Percentiles rank a stretch among this genome's conserved stretches.
Evolutionary conservation across 2,113 vertebrate species (phyloP).

Genomic region (Canis aureus): DNA sequence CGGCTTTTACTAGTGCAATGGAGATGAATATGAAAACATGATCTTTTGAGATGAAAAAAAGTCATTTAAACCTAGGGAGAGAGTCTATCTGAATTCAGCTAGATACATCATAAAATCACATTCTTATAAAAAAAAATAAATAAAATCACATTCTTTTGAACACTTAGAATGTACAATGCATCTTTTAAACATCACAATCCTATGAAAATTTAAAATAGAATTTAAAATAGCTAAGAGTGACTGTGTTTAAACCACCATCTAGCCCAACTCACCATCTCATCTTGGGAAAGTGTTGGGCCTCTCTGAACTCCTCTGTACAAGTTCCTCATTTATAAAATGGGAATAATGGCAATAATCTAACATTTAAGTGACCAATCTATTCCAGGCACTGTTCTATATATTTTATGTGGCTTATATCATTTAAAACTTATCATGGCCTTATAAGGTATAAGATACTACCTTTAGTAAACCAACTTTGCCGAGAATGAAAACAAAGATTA

Average conservation of each 20-base stretch:
- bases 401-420: neutral
- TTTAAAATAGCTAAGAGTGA: neutral
- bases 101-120: neutral
- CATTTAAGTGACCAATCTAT: neutral
- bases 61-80: neutral
- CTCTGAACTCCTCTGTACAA: neutral
- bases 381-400: neutral
- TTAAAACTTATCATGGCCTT: neutral
- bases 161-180: neutral
- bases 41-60: conserved; percentile 28
- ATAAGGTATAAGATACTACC: neutral
- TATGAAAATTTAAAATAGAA: neutral
- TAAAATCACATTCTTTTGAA: neutral
- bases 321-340: neutral
- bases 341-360: neutral
- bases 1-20: neutral
- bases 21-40: neutral
- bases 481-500: neutral
- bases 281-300: neutral
- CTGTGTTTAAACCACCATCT: neutral
- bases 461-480: neutral
- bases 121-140: too few relatives aligned
- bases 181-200: neutral
- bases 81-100: neutral
- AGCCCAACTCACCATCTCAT: neutral